Evolutionary conservation across 2,888 invertebrate genomes (phyloP), one percentile per base, ranked within the genome.

Genomic region (Noctua janthina): DNA sequence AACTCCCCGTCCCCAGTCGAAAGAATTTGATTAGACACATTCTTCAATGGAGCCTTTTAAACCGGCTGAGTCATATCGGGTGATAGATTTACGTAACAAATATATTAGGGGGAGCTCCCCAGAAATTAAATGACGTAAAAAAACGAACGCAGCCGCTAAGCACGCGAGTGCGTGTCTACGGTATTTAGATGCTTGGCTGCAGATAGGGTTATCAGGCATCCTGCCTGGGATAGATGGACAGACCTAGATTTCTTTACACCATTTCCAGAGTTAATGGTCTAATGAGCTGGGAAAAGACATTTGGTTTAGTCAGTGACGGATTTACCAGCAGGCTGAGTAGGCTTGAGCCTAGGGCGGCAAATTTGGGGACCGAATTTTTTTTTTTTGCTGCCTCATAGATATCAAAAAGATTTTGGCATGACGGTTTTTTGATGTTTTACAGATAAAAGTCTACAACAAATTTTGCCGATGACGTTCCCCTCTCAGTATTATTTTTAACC

Each of bases 131-230:
- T 70, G 70, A 79, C 78, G 82, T 80, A 79, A 83, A 86, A 62
- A 85, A 83, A 81, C 71, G 49, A 82, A 74, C 82, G 79, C 75
- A 70, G 76, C 76, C 43, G 66, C 76, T 80, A 66, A 84, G 51
- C 88, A 87, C 89, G 90, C 88, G 67, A 85, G 79, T 88, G 90
- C 85, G 89, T 89, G 90, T 84, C 83, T 43, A 35, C 81, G 71
- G 77, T 87, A 76, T 82, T 82, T 85, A 75, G 78, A 75, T 72
- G 64, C 49, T 49, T 62, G 46, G 7, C 64, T 71, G 51, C 56
- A 70, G 64, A 78, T 76, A 89, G 87, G 87, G 90, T 77, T 84
- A 81, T 62, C 81, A 84, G 66, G 62, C 68, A 80, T 80, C 54
- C 64, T 81, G 71, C 43, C 46, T 64, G 39, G 49, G 29, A 74